Conservation (phyloP, 2,888 invertebrate genomes). For the Tanytarsus gracilentus region DNA sequence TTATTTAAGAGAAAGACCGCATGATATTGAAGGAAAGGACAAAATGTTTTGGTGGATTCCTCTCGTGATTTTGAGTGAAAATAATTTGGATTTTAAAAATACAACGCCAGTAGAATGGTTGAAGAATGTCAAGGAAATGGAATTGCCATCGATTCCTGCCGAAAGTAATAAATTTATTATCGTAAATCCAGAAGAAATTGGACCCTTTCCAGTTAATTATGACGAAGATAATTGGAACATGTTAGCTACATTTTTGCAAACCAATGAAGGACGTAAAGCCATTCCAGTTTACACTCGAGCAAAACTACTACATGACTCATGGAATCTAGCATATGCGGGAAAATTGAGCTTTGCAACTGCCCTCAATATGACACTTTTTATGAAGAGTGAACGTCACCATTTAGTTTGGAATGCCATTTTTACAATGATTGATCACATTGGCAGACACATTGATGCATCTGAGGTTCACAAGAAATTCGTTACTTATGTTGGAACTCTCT, state of each 20-base stretch:
- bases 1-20: conserved; percentile 62
- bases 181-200: conserved; percentile 75
- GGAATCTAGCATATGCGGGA: conserved; percentile 70
- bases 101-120: conserved; percentile 56
- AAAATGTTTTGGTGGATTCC: conserved; percentile 70
- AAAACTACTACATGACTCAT: conserved; percentile 66
- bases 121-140: conserved; percentile 48
- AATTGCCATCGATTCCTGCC: conserved; percentile 47
- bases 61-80: conserved; percentile 51
- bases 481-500: conserved; percentile 59
- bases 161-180: conserved; percentile 58
- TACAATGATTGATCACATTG: conserved; percentile 72
- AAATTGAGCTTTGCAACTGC: conserved; percentile 66
- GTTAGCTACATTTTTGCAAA: conserved; percentile 54
- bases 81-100: conserved; percentile 51
- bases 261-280: conserved; percentile 45
- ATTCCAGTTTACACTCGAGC: conserved; percentile 64
- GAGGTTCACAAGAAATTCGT: conserved; percentile 61
- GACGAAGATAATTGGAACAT: conserved; percentile 69
- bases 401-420: conserved; percentile 77
- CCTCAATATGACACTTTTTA: conserved; percentile 67
- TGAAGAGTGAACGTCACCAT: conserved; percentile 62
- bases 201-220: conserved; percentile 76
- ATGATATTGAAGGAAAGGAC: conserved; percentile 60
- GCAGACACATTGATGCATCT: conserved; percentile 59